phyloP scores from a whole-genome alignment of 2,113 vertebrate genomes.

The Heterocephalus glaber region DNA sequence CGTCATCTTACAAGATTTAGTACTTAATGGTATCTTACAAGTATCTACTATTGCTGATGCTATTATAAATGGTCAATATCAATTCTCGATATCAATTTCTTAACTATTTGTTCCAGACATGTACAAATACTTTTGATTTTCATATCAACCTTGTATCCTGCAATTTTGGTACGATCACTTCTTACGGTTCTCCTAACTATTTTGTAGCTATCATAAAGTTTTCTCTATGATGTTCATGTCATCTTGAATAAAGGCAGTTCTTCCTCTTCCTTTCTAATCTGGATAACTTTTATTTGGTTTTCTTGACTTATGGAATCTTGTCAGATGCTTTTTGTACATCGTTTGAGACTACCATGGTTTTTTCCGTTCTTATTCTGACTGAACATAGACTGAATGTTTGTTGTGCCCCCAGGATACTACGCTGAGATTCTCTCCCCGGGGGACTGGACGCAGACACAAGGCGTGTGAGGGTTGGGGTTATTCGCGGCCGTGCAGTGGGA shows the following conservation, averaged over 20 bases:
- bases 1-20: neutral
- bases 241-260: neutral
- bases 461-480: neutral
- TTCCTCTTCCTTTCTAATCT: neutral
- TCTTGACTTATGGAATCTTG: neutral
- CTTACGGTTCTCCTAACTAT: neutral
- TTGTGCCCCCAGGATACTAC: neutral
- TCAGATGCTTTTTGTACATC: neutral
- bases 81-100: neutral
- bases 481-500: neutral
- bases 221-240: neutral
- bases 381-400: neutral
- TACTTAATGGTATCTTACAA: neutral
- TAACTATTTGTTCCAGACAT: neutral
- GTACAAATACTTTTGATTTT: neutral
- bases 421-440: neutral
- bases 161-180: neutral
- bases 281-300: neutral
- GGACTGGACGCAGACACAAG: neutral
- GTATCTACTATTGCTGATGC: neutral
- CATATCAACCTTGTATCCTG: neutral
- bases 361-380: neutral
- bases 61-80: neutral
- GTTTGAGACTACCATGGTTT: neutral
- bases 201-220: neutral